phyloP scores from a whole-genome alignment of 2,888 invertebrate species.

The Parelbella ahira region DNA sequence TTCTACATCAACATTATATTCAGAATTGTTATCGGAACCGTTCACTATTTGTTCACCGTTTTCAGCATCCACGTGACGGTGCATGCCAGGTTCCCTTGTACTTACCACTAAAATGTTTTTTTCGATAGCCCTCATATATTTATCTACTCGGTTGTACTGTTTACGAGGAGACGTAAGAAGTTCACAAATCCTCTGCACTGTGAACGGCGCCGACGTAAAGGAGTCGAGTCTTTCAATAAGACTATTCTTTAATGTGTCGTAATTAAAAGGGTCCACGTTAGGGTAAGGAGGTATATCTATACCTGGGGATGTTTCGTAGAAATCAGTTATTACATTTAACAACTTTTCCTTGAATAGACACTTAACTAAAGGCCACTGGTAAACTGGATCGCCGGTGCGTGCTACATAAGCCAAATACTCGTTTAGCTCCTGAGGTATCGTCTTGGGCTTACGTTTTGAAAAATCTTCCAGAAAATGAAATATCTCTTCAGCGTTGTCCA shows the following conservation, averaged over 20 bases:
- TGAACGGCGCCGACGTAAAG: slow-evolving; percentile 95
- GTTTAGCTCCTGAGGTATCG: slow-evolving; percentile 93
- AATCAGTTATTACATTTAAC: slow-evolving; percentile 91
- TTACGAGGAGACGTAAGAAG: slow-evolving; percentile 93
- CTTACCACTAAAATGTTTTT: slow-evolving; percentile 95
- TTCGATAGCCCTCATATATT: slow-evolving; percentile 97
- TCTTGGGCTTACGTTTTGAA: slow-evolving; percentile 86
- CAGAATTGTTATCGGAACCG: slow-evolving; percentile 79
- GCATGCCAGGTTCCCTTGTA: slow-evolving; percentile 84
- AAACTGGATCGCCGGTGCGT: slow-evolving; percentile 95
- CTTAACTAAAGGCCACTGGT: slow-evolving; percentile 94
- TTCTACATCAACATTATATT: slow-evolving; percentile 77
- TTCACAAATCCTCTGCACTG: slow-evolving; percentile 97
- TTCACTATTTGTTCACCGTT: slow-evolving; percentile 84
- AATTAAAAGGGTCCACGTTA: slow-evolving; percentile 94
- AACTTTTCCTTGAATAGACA: slow-evolving; percentile 93
- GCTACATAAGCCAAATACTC: slow-evolving; percentile 95
- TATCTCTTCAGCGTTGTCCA: slow-evolving; percentile 94
- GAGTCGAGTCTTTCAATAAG: slow-evolving; percentile 90
- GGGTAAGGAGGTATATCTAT: slow-evolving; percentile 92
- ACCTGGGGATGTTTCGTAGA: slow-evolving; percentile 88
- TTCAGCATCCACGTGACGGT: slow-evolving; percentile 81
- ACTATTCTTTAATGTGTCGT: slow-evolving; percentile 92
- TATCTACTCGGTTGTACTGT: slow-evolving; percentile 97
- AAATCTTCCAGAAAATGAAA: slow-evolving; percentile 91